These are phyloP conservation scores for Dinomys branickii DNA, from an alignment of 2,113 vertebrate genomes.

Conservation along the genomic window DNA sequence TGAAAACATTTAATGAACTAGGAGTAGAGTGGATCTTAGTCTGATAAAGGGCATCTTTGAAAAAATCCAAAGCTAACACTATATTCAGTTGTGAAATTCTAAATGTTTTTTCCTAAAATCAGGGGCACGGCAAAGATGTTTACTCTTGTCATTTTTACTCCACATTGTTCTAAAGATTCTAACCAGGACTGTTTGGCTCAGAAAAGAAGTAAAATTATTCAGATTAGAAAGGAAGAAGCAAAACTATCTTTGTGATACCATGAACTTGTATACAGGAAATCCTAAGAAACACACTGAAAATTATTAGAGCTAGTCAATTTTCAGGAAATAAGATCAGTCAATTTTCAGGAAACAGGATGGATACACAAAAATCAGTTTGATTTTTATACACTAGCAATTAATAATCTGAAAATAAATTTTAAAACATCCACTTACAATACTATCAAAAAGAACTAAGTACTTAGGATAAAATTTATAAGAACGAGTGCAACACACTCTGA, in stretches of 20 bases:
- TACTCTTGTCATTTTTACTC: not conserved
- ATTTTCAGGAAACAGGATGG: not conserved
- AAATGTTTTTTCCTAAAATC: not conserved
- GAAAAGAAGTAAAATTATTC: not conserved
- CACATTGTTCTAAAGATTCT: not conserved
- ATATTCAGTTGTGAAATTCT: not conserved
- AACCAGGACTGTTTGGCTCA: not conserved
- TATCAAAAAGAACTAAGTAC: not conserved
- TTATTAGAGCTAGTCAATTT: not conserved
- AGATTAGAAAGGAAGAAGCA: not conserved
- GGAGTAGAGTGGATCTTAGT: not conserved
- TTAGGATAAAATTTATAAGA: not conserved
- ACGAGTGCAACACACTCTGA: not conserved
- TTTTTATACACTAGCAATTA: not conserved
- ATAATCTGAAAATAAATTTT: not conserved
- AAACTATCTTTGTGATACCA: not conserved
- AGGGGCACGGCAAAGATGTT: not conserved
- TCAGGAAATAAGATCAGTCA: not conserved
- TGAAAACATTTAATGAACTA: not conserved
- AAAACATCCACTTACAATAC: not conserved
- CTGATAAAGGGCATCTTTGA: not conserved
- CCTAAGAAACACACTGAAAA: not conserved
- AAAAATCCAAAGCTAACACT: not conserved
- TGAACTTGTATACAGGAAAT: not conserved
- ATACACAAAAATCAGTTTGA: not conserved